Evolutionary conservation across 2,888 invertebrate genomes (phyloP), one percentile per base, ranked within the genome.

Genomic region (Diaperis boleti): DNA sequence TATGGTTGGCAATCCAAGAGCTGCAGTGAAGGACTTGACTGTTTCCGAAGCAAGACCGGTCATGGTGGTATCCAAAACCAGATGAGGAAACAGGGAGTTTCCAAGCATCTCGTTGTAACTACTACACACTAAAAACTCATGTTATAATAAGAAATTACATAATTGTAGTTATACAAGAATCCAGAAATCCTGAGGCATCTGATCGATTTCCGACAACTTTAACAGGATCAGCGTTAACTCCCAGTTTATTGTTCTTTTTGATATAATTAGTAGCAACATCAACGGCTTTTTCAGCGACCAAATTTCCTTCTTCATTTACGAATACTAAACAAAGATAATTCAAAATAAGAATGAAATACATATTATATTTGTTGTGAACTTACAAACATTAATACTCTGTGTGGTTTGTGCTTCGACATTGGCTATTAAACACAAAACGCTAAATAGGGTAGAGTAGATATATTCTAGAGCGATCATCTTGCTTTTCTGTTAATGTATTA

Each of bases 31-130:
- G 0, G 92, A 90, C 80, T 94, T 94, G 1, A 94, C 91, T 0
- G 92, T 91, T 82, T 95, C 95, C 0, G 94, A 92, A 10, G 91
- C 88, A 22, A 90, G 84, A 1, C 94, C 94, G 2, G 89, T 88
- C 82, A 89, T 89, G 0, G 95, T 95, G 13, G 91, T 89, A 79
- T 95, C 95, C 67, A 95, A 82, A 3, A 95, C 86, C 8, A 95
- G 82, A 79, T 94, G 92, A 0, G 94, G 94, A 0, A 87, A 86
- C 71, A 86, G 86, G 68, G 88, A 87, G 1, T 85, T 84, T 7
- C 85, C 83, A 57, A 90, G 77, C 81, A 89, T 88, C 49, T 85
- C 85, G 65, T 88, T 86, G 80, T 92, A 91, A 69, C 87, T 87
- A 72, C 85, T 86, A 82, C 93, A 93, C 80, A 92, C 92, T 91